A percentile compares a stretch with the other conserved stretches of the same genome.
Evolutionary conservation across 2,888 invertebrate genomes (phyloP).

Genomic region (Cephus pulcher): DNA sequence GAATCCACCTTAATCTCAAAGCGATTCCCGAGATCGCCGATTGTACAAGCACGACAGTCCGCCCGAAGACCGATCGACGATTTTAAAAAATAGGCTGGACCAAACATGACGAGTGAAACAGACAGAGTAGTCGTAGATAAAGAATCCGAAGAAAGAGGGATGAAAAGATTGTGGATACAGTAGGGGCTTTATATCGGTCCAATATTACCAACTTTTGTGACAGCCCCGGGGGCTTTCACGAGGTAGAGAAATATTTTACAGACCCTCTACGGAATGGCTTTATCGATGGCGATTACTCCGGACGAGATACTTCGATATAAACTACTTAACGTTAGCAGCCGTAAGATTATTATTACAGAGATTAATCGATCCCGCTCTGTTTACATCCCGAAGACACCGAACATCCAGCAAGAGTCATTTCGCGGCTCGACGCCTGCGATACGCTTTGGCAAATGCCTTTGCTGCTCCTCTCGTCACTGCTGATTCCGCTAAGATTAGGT

Average conservation of each 20-base stretch:
- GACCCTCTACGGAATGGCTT: background rate
- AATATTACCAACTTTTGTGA: background rate
- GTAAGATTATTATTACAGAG: background rate
- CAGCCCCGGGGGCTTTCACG: background rate
- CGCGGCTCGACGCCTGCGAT: background rate
- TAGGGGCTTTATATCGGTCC: background rate
- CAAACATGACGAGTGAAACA: background rate
- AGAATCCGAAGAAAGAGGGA: background rate
- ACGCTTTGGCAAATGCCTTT: background rate
- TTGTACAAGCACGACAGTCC: background rate
- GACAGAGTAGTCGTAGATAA: background rate
- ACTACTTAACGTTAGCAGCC: background rate
- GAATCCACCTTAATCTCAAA: background rate
- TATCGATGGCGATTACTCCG: background rate
- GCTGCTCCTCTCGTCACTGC: background rate
- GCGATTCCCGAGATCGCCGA: background rate
- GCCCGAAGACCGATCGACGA: too few species aligned
- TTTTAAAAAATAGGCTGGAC: background rate
- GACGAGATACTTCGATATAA: background rate
- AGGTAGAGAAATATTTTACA: background rate
- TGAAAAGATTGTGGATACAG: background rate
- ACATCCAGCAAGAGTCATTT: background rate
- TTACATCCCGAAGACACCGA: background rate
- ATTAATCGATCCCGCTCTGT: background rate
- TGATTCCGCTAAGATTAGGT: background rate